These are phyloP conservation scores for Hypotaenidia okinawae DNA, from an alignment of 2,797 vertebrate genomes.

Conservation along the genomic window DNA sequence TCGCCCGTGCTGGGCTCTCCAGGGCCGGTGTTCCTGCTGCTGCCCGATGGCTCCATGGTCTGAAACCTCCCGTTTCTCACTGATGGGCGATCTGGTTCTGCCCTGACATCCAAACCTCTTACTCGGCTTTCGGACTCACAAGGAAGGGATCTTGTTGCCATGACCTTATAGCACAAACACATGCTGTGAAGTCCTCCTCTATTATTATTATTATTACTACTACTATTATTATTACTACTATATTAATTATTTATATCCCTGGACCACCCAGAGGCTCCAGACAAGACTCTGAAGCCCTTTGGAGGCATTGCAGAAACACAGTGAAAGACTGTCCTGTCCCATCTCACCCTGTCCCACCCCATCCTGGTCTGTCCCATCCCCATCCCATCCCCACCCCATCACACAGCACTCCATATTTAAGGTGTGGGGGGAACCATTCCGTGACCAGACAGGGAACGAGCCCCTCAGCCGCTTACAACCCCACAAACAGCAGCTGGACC, in stretches of 20 bases:
- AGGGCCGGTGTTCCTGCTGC: background rate
- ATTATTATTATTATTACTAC: background rate
- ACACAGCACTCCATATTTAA: background rate
- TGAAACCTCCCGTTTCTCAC: background rate
- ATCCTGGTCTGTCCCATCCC: too few relatives aligned
- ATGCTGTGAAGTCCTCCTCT: background rate
- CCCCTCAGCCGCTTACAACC: background rate
- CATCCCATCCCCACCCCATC: too few relatives aligned
- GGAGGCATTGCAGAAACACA: background rate
- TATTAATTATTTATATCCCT: background rate
- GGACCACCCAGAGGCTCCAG: background rate
- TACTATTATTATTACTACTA: too few relatives aligned
- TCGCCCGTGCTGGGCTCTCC: background rate
- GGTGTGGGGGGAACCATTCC: background rate
- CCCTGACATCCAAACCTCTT: background rate
- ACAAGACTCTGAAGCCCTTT: background rate
- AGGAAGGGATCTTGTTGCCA: background rate
- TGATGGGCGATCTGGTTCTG: background rate
- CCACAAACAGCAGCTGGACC: background rate
- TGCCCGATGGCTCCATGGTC: fast-evolving
- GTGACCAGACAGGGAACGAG: background rate
- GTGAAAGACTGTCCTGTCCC: background rate
- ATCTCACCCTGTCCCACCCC: background rate
- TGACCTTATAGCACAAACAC: background rate
- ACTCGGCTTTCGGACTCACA: background rate